Evolutionary conservation across 2,113 vertebrate genomes (phyloP).

Genomic region (Pagrus major): DNA sequence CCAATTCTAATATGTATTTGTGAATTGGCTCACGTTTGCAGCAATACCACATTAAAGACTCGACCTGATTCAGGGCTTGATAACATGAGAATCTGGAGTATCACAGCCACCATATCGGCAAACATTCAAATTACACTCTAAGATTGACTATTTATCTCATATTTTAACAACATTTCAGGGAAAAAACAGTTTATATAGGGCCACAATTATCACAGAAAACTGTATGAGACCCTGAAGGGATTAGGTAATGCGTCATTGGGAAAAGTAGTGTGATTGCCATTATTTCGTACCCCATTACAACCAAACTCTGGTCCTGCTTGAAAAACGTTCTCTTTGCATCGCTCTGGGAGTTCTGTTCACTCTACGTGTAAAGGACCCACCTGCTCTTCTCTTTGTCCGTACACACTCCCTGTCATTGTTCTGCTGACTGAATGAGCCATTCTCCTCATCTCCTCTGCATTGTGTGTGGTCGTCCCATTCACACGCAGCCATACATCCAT

Average conservation of each 20-base stretch:
- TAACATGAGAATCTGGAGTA: not conserved
- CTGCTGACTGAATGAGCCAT: slow-evolving; percentile 29
- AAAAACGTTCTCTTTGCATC: not conserved
- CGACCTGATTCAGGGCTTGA: not conserved
- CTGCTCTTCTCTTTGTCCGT: slow-evolving; percentile 17
- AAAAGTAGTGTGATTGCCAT: not conserved
- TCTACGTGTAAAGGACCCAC: slow-evolving; percentile 6
- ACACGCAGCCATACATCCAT: slow-evolving; percentile 15
- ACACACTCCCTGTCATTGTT: slow-evolving; percentile 34
- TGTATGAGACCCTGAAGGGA: not conserved
- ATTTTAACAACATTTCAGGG: not conserved
- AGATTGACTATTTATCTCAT: not conserved
- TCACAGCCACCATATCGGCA: not conserved
- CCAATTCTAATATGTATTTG: too few species aligned
- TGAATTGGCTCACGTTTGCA: too few species aligned
- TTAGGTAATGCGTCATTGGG: not conserved
- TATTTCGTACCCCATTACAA: not conserved
- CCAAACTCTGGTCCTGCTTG: not conserved
- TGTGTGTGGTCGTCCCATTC: slow-evolving; percentile 39
- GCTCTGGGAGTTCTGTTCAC: slow-evolving; percentile 8
- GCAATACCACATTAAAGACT: not conserved
- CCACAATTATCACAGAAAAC: not conserved
- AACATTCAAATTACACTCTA: not conserved
- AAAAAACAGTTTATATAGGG: not conserved
- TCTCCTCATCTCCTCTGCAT: slow-evolving; percentile 3